These are phyloP conservation scores for Embiotoca jacksoni DNA, from an alignment of 2,113 vertebrate species.

Conservation along the genomic window DNA sequence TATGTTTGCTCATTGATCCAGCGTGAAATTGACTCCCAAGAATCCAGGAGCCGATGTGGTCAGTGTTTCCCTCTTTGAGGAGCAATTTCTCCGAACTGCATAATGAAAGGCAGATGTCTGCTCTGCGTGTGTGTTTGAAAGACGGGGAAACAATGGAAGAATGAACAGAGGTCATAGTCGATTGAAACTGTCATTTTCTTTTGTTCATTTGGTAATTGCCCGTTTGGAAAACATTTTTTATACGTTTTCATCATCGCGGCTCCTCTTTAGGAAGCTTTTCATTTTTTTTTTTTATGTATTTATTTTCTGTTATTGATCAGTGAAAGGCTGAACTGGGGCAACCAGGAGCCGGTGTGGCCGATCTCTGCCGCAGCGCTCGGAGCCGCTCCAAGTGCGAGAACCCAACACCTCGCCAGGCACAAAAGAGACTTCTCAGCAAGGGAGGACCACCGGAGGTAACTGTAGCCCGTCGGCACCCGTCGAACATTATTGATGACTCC, in stretches of 20 bases:
- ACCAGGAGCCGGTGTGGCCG: constrained; percentile 77
- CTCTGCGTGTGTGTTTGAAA: not conserved
- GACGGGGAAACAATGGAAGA: constrained; percentile 1
- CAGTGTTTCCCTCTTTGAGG: constrained; percentile 24
- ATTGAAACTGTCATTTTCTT: not conserved
- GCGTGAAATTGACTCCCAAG: constrained; percentile 32
- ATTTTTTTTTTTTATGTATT: not conserved
- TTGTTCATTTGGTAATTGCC: not conserved
- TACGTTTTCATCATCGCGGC: not conserved
- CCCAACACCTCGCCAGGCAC: constrained; percentile 70
- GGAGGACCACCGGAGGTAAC: constrained; percentile 65
- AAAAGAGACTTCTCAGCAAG: constrained; percentile 77
- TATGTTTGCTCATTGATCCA: constrained; percentile 33
- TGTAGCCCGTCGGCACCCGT: constrained; percentile 10
- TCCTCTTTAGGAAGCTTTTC: constrained; percentile 18
- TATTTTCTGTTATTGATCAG: constrained; percentile 32
- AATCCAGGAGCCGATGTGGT: constrained; percentile 44
- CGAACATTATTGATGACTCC: constrained; percentile 55
- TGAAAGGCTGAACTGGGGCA: constrained; percentile 74
- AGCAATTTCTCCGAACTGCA: constrained; percentile 6
- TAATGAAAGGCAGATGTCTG: constrained; percentile 47
- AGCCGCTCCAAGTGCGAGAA: constrained; percentile 72
- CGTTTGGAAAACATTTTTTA: constrained; percentile 29
- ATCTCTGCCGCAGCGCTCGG: constrained; percentile 58
- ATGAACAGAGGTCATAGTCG: not conserved